Evolutionary conservation across 2,888 invertebrate species (phyloP).

Genomic region (Fissipunctia ypsillon): DNA sequence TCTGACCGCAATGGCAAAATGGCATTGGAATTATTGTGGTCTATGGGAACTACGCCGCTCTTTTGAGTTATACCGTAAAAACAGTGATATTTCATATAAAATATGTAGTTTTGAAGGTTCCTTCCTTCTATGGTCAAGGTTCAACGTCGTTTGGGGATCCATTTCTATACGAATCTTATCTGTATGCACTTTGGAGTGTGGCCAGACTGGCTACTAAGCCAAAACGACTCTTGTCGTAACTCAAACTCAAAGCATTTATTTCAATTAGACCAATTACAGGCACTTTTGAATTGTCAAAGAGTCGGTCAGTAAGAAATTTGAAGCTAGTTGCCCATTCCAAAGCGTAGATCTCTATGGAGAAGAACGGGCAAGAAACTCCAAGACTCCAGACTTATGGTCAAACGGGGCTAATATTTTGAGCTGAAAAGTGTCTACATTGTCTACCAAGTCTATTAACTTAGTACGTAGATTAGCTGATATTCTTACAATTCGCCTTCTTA

Average conservation of each 20-base stretch:
- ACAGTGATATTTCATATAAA: not conserved
- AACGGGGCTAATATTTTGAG: slow-evolving; percentile 8
- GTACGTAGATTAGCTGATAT: no score
- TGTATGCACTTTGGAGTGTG: slow-evolving; percentile 34
- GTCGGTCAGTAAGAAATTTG: no score
- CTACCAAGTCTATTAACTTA: not conserved
- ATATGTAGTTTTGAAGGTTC: not conserved
- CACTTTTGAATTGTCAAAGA: no score
- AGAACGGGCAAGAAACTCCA: no score
- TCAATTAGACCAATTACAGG: no score
- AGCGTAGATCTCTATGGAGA: no score
- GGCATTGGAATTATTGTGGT: slow-evolving; percentile 3
- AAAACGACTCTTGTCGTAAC: slow-evolving; percentile 16
- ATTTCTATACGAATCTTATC: slow-evolving; percentile 2
- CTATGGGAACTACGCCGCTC: not conserved
- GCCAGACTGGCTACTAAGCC: slow-evolving; percentile 36
- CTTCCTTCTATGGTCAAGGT: not conserved
- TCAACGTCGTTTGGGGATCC: not conserved
- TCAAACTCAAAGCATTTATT: no score
- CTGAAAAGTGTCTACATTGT: not conserved
- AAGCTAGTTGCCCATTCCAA: no score
- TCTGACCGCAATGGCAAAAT: slow-evolving; percentile 16
- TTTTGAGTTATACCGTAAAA: not conserved
- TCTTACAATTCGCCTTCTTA: no score
- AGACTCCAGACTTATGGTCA: slow-evolving; percentile 16